phyloP scores from a whole-genome alignment of 2,113 vertebrate genomes.

The Alectura lathami region DNA sequence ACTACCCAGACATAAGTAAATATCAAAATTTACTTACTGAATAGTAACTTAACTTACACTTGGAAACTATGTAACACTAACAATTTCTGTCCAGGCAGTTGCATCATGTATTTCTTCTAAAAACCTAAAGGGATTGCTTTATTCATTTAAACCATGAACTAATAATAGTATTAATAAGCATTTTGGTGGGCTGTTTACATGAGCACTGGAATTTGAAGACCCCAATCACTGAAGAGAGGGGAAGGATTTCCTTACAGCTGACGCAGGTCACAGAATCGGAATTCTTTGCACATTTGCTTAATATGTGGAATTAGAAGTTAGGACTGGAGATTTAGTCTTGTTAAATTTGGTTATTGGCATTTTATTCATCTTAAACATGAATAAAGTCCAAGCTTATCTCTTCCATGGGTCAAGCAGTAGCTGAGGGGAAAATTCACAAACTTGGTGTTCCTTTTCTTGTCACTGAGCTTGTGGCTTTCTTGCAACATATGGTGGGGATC shows the following conservation, averaged over 20 bases:
- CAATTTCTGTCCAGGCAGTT: not conserved
- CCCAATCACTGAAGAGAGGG: not conserved
- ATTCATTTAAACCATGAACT: not conserved
- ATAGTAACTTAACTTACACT: not conserved
- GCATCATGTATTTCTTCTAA: not conserved
- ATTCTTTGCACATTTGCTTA: not conserved
- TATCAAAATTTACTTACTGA: not conserved
- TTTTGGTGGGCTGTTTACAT: not conserved
- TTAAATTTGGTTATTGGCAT: not conserved
- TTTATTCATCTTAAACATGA: not conserved
- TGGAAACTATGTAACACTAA: not conserved
- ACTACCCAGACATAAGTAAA: not conserved
- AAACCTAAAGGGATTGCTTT: not conserved
- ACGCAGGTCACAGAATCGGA: not conserved
- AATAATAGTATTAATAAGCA: not conserved
- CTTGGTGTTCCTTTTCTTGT: not conserved
- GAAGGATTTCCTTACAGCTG: not conserved
- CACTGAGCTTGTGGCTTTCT: not conserved
- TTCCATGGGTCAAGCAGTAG: not conserved
- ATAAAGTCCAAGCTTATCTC: not conserved
- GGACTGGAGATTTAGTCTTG: not conserved
- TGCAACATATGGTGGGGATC: fast-evolving
- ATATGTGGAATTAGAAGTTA: not conserved
- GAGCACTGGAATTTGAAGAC: not conserved
- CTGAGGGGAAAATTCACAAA: not conserved